A percentile compares a stretch with the other conserved stretches of the same genome.
phyloP scores from a whole-genome alignment of 2,113 vertebrate species.

The Puma concolor region DNA sequence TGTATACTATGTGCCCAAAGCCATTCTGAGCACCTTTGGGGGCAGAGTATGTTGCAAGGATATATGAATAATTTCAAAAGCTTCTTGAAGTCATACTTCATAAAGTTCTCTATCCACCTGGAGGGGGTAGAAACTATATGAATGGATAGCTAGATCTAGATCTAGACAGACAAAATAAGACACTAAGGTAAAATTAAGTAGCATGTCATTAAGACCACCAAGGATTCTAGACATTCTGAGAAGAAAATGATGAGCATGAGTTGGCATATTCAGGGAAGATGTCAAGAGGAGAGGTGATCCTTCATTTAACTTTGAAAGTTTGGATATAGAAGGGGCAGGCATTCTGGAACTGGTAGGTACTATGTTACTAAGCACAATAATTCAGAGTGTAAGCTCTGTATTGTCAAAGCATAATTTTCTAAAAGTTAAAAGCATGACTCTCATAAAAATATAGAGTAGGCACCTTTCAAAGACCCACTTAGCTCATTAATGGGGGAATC shows the following conservation, averaged over 20 bases:
- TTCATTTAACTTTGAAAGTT: not conserved
- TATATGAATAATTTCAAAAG: not conserved
- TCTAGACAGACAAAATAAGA: not conserved
- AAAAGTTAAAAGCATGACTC: conserved; percentile 18
- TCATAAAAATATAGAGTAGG: not conserved
- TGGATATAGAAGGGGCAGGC: not conserved
- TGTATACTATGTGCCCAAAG: not conserved
- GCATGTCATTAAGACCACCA: not conserved
- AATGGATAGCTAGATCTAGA: not conserved
- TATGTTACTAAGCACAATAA: not conserved
- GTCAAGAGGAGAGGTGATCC: not conserved
- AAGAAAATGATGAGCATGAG: not conserved
- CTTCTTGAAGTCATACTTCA: not conserved
- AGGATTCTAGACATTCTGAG: not conserved
- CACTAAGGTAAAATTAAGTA: not conserved
- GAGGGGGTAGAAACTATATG: not conserved
- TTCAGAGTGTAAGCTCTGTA: not conserved
- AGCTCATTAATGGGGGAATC: not conserved
- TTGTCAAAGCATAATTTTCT: conserved; percentile 4
- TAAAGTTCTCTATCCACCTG: not conserved
- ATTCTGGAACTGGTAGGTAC: not conserved
- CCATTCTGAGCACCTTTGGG: not conserved
- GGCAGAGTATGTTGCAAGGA: not conserved
- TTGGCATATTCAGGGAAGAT: not conserved
- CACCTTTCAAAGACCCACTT: not conserved